A percentile compares a stretch with the other conserved stretches of the same genome.
Conservation (phyloP, 2,888 invertebrate species). For the Germaria angustata region DNA sequence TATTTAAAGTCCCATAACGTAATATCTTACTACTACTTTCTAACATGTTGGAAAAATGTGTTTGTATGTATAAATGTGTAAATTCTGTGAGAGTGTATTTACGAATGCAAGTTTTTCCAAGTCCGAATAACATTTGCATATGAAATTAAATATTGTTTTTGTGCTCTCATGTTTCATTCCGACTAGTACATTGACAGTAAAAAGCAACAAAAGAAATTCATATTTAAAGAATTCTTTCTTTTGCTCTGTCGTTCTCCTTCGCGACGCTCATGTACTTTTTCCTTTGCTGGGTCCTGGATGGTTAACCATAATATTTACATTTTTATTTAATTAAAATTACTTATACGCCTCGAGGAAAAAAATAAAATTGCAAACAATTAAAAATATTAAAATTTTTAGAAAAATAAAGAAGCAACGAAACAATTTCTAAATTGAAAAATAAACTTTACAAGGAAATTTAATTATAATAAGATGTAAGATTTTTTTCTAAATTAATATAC, state of each 20-base stretch:
- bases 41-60: no score
- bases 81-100: no score
- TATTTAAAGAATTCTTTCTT: slow-evolving; percentile 2
- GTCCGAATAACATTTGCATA: slow-evolving; percentile 26
- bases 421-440: neutral
- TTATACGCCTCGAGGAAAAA: slow-evolving; percentile 29
- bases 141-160: slow-evolving; percentile 20
- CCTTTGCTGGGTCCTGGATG: slow-evolving; percentile 2
- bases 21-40: no score
- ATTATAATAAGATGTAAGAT: slow-evolving; percentile 8
- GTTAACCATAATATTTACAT: slow-evolving; percentile 40
- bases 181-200: neutral
- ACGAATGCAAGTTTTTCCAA: slow-evolving; percentile 1
- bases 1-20: no score
- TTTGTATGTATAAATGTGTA: no score
- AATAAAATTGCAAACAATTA: slow-evolving; percentile 40
- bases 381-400: slow-evolving; percentile 20
- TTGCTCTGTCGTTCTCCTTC: neutral
- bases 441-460: slow-evolving; percentile 9
- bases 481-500: neutral
- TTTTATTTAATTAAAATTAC: slow-evolving; percentile 58
- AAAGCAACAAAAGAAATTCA: neutral
- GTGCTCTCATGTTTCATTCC: slow-evolving; percentile 15
- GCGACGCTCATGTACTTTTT: neutral
- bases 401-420: neutral